A percentile compares a stretch with the other conserved stretches of the same genome.
Conservation (phyloP, 1,140 invertebrate genomes). For the Melanaphis sacchari region DNA sequence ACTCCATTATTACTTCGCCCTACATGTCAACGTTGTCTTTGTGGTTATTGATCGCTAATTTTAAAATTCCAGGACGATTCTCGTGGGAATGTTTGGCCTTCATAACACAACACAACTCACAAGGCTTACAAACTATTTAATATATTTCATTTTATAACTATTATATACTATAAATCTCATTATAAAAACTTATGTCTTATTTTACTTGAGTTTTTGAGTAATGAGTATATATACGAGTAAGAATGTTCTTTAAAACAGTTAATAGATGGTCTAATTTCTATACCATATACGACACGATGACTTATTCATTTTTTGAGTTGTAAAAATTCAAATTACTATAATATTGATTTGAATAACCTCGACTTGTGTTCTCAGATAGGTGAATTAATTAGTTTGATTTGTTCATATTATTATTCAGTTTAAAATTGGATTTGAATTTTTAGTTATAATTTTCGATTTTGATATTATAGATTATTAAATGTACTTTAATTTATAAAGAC, state of each 20-base stretch:
- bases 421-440: neutral
- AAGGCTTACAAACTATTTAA: neutral
- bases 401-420: neutral
- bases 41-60: neutral
- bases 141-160: neutral
- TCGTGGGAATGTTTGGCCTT: neutral
- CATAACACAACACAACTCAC: neutral
- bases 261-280: neutral
- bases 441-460: neutral
- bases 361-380: neutral
- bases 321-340: neutral
- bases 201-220: neutral
- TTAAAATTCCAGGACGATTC: neutral
- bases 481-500: neutral
- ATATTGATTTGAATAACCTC: neutral
- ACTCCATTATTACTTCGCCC: neutral
- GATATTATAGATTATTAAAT: neutral
- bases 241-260: neutral
- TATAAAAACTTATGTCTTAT: neutral
- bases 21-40: neutral
- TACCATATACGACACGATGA: neutral
- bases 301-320: neutral
- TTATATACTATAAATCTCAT: neutral
- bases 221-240: neutral
- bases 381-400: neutral